These are phyloP conservation scores for Drosophila mettleri DNA, from an alignment of 2,888 invertebrate genomes.

Conservation along the genomic window DNA sequence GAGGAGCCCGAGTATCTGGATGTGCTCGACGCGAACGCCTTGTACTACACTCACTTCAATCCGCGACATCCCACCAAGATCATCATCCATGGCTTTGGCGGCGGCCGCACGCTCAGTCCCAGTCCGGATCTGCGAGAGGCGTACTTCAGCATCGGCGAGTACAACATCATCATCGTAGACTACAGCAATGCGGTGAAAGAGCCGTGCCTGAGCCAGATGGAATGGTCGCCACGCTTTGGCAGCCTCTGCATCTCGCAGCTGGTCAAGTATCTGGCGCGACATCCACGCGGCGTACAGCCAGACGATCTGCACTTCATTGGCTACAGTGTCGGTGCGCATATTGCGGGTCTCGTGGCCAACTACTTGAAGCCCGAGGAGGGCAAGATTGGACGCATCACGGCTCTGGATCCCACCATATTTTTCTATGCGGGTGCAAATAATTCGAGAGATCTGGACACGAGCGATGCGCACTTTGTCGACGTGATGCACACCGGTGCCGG, in stretches of 20 bases:
- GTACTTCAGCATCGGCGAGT: constrained; percentile 91
- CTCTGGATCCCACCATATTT: constrained; percentile 93
- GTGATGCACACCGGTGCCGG: constrained; percentile 94
- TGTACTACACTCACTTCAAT: constrained; percentile 92
- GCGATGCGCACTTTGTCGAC: constrained; percentile 93
- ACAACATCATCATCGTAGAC: constrained; percentile 95
- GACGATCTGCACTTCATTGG: constrained; percentile 92
- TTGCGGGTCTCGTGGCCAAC: constrained; percentile 93
- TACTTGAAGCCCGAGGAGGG: constrained; percentile 88
- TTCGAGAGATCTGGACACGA: constrained; percentile 91
- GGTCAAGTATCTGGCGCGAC: constrained; percentile 91
- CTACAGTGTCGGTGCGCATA: constrained; percentile 95
- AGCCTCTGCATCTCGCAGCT: constrained; percentile 92
- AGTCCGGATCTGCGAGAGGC: constrained; percentile 94
- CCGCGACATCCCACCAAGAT: constrained; percentile 92
- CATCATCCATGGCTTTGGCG: constrained; percentile 96
- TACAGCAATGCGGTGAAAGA: constrained; percentile 92
- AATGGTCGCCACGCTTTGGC: constrained; percentile 88
- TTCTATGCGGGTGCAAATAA: constrained; percentile 94
- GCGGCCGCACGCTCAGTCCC: constrained; percentile 92
- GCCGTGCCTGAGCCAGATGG: constrained; percentile 92
- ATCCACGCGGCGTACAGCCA: constrained; percentile 91
- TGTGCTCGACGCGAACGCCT: constrained; percentile 89
- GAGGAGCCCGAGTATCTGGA: constrained; percentile 90
- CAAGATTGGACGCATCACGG: constrained; percentile 93